phyloP scores from a whole-genome alignment of 2,113 vertebrate genomes.

The Nannobrachium achirus region DNA sequence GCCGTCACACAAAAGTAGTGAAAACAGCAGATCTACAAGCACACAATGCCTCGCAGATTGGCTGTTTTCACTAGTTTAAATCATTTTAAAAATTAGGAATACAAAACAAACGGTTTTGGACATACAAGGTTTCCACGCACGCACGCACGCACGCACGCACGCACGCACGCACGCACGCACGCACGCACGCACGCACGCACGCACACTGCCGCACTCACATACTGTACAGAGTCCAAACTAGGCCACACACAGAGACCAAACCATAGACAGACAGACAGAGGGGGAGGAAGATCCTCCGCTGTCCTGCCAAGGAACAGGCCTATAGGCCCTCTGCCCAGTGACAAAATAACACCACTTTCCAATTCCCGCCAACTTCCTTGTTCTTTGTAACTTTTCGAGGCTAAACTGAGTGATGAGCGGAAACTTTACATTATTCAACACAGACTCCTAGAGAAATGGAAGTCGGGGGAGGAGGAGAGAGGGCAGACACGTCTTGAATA shows the following conservation, averaged over 20 bases:
- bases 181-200: too few species aligned
- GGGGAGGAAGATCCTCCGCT: neutral
- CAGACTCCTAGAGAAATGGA: neutral
- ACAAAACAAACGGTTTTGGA: too few species aligned
- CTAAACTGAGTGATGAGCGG: neutral
- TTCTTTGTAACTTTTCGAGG: conserved; percentile 11
- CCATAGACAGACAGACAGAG: neutral
- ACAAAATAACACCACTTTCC: conserved; percentile 4
- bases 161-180: conserved; percentile 1
- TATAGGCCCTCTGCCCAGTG: neutral
- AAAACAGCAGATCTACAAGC: too few species aligned
- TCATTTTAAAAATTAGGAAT: too few species aligned
- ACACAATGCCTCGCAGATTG: too few species aligned
- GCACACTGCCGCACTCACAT: too few species aligned
- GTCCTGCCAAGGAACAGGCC: neutral
- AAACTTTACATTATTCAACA: neutral
- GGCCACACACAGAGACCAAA: conserved; percentile 39
- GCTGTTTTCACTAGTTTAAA: too few species aligned
- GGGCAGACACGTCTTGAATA: neutral
- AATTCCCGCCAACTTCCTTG: neutral
- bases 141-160: conserved; percentile 7
- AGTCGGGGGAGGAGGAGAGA: neutral
- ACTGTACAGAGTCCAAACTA: conserved; percentile 6
- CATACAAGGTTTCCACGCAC: too few species aligned
- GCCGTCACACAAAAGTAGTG: too few species aligned